Conservation (phyloP, 2,888 invertebrate genomes). For the Gymnosoma rotundatum region DNA sequence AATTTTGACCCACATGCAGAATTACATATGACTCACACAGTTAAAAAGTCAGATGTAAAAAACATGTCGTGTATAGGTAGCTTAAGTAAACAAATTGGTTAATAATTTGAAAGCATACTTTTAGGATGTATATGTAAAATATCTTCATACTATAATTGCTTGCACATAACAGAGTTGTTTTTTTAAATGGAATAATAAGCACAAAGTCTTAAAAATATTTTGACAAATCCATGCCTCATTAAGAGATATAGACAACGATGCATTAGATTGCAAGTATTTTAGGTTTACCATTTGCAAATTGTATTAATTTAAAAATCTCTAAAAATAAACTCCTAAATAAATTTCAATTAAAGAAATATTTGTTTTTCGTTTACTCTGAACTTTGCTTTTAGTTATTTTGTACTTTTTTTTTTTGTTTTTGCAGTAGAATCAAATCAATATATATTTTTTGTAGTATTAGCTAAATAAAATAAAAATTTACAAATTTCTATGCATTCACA, state of each 20-base stretch:
- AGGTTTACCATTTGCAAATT: too few species aligned
- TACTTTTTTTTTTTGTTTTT: constrained; percentile 19
- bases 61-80: too few species aligned
- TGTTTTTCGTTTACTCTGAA: constrained; percentile 51
- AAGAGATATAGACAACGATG: too few species aligned
- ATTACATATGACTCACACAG: too few species aligned
- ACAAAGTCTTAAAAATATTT: too few species aligned
- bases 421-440: constrained; percentile 47
- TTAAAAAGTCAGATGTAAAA: too few species aligned
- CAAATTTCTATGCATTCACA: constrained; percentile 59
- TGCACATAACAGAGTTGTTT: too few species aligned
- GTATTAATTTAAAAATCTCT: neutral
- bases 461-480: constrained; percentile 60
- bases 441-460: constrained; percentile 44
- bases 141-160: neutral
- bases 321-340: constrained; percentile 28
- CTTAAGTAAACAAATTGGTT: neutral
- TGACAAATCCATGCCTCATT: too few species aligned
- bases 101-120: constrained; percentile 30
- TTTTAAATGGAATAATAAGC: too few species aligned
- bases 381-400: constrained; percentile 47
- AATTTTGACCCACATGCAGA: too few species aligned
- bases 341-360: constrained; percentile 26
- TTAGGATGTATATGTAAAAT: constrained; percentile 5
- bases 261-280: too few species aligned